Base-by-base conservation (phyloP, 2,113 vertebrate species). In the Rhea americana region DNA sequence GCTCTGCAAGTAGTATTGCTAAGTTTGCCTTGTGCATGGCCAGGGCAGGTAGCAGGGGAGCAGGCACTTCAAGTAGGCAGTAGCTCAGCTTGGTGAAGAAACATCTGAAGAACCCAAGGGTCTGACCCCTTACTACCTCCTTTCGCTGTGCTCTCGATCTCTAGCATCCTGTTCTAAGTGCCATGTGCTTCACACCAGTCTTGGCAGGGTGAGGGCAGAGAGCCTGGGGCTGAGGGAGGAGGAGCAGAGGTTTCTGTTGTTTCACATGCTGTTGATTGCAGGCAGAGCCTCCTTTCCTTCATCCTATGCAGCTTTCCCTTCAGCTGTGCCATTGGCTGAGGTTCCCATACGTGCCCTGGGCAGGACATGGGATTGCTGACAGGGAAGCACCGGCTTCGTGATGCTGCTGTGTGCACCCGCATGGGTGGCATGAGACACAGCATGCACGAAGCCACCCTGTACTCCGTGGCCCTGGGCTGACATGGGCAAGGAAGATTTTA, bases 41-140 rank as follows among this genome's bases (percentile, higher is more conserved):
- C 1, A 2, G 1, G 5, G 20, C 20, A 2, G 24, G 41, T 14
- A 45, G 62, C 30, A 1, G 14, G 48, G 50, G n/a, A 66, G 51
- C 3, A 4, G 7, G 48, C 65, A 16, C 30, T 67, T 47, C 43
- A 41, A 13, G 45, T 18, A 13, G 41, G 30, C 12, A 3, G 51
- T n/a, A 19, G 66, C 79, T 61, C 26, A 3, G 47, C 68, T 51
- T 47, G 4, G 35, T 58, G 25, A 15, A 15, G 45, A 28, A 17
- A 32, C 24, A 5, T 12, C 0, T 1, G 56, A 6, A 39, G 56
- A 39, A 13, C 63, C 26, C 1, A 3, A 17, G 18, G 5, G 16
- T 19, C 25, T 41, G 41, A 12, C 65, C 43, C 21, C 7, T 17
- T 47, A 18, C 45, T 47, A 16, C 45, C 45, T 47, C 45, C 45